Evolutionary conservation across 2,797 vertebrate genomes (phyloP), one percentile per base, ranked within the genome.

Genomic region (Nannoperca obscura): DNA sequence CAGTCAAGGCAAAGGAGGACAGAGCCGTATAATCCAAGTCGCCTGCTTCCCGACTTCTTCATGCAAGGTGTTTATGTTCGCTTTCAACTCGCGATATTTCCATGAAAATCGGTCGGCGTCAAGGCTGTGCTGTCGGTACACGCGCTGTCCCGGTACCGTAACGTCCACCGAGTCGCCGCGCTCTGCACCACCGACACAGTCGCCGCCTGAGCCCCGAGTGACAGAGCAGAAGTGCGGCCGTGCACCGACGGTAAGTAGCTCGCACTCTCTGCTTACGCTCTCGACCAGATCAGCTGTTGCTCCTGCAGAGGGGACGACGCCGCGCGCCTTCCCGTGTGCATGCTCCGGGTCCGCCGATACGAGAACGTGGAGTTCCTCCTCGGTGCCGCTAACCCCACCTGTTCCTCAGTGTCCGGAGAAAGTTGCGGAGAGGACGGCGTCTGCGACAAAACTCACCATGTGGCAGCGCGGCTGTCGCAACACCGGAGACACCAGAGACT

Each of bases 211-310:
- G 73, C 74, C 74, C 76, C 75, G 70, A 73, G 64, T 78, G 78
- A 62, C 79, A 65, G 76, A 82, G 88, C 85, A 67, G 87, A 85
- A 86, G 84, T 86, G 52, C 68, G 67, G 82, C 90, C 58, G 81
- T 10, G 80, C 83, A 84, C 79, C 81, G 85, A 83, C 89, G 81
- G 92, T 92, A 90, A 93, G 92, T 89, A 85, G 86, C 88, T 79
- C 5, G 83, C 63, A 61, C 83, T 81, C 86, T 89, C 83, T 76
- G 86, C 82, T 86, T 65, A 86, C 81, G 89, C 88, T 86, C 85
- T 87, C 93, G 24, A 72, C 82, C 83, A 53, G 64, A 91, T 94
- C 91, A 93, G 93, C 93, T 94, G 93, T 94, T 94, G 92, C 89
- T 91, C 85, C 84, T 72, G 76, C 84, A 22, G 58, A 49, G 61